Evolutionary conservation across 2,113 vertebrate species (phyloP).

Genomic region (Gasterosteus aculeatus): DNA sequence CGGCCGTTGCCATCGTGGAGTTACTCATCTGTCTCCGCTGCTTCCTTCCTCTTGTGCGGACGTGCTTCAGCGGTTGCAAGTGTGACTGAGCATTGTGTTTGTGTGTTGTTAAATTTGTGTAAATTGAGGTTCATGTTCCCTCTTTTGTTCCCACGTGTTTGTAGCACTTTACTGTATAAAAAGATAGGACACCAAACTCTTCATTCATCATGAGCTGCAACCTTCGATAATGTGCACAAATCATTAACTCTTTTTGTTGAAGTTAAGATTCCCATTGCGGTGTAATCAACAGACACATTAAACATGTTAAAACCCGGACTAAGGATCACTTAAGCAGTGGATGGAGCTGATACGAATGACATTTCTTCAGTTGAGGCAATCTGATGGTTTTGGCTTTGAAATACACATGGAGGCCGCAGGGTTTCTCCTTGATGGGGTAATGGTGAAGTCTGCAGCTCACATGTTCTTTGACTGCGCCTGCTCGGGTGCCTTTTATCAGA

Average conservation of each 20-base stretch:
- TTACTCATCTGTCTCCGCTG: conserved; percentile 5
- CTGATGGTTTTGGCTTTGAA: too few relatives aligned
- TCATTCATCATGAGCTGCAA: too few relatives aligned
- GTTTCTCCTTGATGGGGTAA: neutral
- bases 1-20: neutral
- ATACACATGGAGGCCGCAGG: neutral
- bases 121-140: neutral
- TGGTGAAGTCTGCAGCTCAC: neutral
- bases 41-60: conserved; percentile 45
- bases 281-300: too few relatives aligned
- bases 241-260: too few relatives aligned
- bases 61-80: neutral
- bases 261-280: too few relatives aligned
- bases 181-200: too few relatives aligned
- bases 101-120: neutral
- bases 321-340: too few relatives aligned
- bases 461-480: neutral
- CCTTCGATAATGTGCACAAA: too few relatives aligned
- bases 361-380: too few relatives aligned
- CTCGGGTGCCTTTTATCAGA: neutral
- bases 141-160: neutral
- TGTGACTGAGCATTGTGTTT: neutral
- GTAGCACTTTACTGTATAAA: too few relatives aligned
- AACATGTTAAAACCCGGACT: too few relatives aligned
- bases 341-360: too few relatives aligned